Evolutionary conservation across 2,113 vertebrate species (phyloP).

Genomic region (Gambusia holbrooki): DNA sequence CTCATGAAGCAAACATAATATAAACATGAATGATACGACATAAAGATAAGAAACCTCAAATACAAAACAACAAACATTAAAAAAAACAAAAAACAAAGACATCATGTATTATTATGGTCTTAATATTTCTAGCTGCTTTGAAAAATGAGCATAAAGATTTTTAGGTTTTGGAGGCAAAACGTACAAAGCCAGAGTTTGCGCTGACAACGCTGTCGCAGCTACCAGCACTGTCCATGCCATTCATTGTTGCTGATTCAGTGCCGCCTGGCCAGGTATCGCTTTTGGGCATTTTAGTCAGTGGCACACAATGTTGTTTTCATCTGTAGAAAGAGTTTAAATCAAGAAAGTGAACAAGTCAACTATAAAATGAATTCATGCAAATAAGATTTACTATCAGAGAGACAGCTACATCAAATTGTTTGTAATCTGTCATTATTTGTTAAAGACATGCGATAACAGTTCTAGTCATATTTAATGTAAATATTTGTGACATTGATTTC

Average conservation of each 20-base stretch:
- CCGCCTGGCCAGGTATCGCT: slow-evolving; percentile 84
- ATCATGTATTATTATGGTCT: neutral
- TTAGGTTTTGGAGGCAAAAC: slow-evolving; percentile 49
- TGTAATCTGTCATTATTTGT: too few species aligned
- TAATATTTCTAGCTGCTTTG: neutral
- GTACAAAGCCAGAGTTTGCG: slow-evolving; percentile 83
- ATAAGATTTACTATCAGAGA: neutral
- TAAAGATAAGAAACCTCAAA: neutral
- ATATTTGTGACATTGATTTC: too few species aligned
- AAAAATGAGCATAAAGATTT: neutral
- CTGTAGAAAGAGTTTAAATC: slow-evolving; percentile 26
- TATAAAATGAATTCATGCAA: neutral
- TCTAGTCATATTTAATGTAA: too few species aligned
- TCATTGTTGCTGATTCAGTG: slow-evolving; percentile 73
- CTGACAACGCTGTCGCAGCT: slow-evolving; percentile 88
- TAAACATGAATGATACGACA: neutral
- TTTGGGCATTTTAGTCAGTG: slow-evolving; percentile 81
- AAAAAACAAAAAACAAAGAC: neutral
- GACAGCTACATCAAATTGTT: neutral
- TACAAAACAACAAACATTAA: neutral
- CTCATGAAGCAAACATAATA: neutral
- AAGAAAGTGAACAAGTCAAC: neutral
- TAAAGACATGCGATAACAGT: too few species aligned
- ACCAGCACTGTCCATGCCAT: slow-evolving; percentile 74
- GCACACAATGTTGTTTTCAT: slow-evolving; percentile 15